Evolutionary conservation across 2,797 vertebrate genomes (phyloP).

Genomic region (Mus spretus): DNA sequence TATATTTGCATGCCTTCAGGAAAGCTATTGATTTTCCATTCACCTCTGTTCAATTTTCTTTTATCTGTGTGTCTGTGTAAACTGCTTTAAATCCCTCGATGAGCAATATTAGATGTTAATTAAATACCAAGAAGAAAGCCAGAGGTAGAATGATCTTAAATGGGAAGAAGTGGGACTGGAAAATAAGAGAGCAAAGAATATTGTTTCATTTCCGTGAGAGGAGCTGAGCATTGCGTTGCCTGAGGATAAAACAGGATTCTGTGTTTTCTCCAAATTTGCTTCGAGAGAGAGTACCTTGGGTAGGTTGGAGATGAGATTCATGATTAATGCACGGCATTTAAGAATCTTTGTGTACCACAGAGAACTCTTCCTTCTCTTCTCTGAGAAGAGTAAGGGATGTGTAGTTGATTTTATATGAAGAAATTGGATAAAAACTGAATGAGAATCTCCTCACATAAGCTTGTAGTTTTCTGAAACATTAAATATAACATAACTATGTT

Average conservation of each 20-base stretch:
- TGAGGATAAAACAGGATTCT: not conserved
- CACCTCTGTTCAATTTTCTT: conserved; percentile 47
- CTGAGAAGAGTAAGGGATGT: conserved; percentile 9
- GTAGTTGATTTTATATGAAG: conserved; percentile 6
- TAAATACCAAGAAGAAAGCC: conserved; percentile 51
- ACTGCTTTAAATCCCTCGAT: conserved; percentile 43
- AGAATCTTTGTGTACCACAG: not conserved
- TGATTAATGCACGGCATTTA: not conserved
- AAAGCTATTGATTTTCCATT: conserved; percentile 39
- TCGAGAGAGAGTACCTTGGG: not conserved
- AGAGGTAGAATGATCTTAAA: conserved; percentile 20
- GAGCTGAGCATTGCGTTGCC: not conserved
- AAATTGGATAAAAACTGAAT: conserved; percentile 9
- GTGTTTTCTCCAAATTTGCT: conserved; percentile 15
- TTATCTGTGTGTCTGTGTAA: conserved; percentile 42
- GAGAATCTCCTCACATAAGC: conserved; percentile 22
- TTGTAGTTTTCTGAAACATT: conserved; percentile 10
- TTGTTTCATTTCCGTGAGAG: conserved; percentile 7
- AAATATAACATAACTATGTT: not conserved
- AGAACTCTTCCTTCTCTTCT: not conserved
- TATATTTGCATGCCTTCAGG: not conserved
- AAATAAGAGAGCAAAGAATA: not conserved
- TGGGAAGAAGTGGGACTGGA: not conserved
- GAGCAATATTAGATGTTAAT: conserved; percentile 60
- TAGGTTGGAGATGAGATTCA: too few relatives aligned